phyloP scores from a whole-genome alignment of 2,113 vertebrate genomes.

The Microtus ochrogaster region DNA sequence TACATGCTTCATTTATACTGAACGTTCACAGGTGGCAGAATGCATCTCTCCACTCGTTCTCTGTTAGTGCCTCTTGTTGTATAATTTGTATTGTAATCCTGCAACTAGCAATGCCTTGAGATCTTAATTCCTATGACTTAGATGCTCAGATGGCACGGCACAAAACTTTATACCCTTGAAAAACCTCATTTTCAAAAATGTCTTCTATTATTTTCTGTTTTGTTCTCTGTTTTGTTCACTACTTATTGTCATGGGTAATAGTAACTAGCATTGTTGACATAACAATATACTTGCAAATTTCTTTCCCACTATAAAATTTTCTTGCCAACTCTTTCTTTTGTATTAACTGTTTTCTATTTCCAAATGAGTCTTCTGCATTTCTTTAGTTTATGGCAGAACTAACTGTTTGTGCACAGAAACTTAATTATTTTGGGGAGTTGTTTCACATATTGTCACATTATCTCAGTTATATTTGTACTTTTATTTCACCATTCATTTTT shows the following conservation, averaged over 20 bases:
- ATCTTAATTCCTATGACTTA: background rate
- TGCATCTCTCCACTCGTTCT: accelerated
- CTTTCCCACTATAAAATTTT: background rate
- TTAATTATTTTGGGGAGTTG: background rate
- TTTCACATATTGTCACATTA: background rate
- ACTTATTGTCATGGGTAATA: background rate
- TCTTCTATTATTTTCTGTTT: background rate
- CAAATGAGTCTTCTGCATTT: background rate
- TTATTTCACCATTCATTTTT: background rate
- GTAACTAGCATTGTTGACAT: background rate
- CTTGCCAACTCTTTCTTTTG: background rate
- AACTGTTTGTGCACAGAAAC: background rate
- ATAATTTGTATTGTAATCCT: accelerated
- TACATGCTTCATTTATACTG: background rate
- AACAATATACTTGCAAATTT: background rate
- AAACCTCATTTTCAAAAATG: background rate
- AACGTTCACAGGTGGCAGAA: no score
- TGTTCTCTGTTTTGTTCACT: background rate
- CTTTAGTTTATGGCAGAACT: background rate
- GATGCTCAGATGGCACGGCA: background rate
- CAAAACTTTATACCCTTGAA: background rate
- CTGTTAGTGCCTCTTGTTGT: background rate
- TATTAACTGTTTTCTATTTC: background rate
- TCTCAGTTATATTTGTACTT: background rate
- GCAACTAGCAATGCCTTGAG: background rate